Conservation (phyloP, 1,140 invertebrate species). For the Cyphomyrmex costatus region DNA sequence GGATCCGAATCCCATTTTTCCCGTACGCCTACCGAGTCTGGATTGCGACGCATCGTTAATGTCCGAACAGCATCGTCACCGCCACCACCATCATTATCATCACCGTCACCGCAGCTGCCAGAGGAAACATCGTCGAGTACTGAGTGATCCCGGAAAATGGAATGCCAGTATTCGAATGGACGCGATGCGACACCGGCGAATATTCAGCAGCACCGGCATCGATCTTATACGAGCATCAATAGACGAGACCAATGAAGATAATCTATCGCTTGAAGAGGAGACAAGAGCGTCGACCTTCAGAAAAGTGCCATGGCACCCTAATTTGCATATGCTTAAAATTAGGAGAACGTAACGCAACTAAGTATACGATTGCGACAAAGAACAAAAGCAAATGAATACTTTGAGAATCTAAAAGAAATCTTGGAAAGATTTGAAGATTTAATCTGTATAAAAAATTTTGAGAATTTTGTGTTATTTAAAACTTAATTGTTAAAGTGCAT, state of each 20-base stretch:
- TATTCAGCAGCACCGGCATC: conserved; percentile 73
- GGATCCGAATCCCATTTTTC: conserved; percentile 74
- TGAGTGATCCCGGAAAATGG: conserved; percentile 78
- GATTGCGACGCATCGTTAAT: conserved; percentile 76
- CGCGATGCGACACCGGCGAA: conserved; percentile 72
- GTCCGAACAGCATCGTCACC: conserved; percentile 69
- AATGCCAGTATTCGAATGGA: conserved; percentile 23
- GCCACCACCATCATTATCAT: conserved; percentile 65
- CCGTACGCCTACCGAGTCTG: conserved; percentile 58
- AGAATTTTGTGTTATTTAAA: not conserved
- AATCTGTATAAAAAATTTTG: not conserved
- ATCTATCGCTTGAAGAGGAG: conserved; percentile 64
- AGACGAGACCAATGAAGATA: conserved; percentile 66
- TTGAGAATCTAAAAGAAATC: not conserved
- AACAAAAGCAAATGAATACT: not conserved
- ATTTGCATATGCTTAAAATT: conserved; percentile 86
- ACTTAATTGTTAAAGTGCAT: not conserved
- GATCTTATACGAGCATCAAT: conserved; percentile 52
- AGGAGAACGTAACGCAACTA: conserved; percentile 74
- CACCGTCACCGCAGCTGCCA: conserved; percentile 67
- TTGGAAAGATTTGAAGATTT: not conserved
- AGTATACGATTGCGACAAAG: not conserved
- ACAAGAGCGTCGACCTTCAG: conserved; percentile 82
- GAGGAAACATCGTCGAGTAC: conserved; percentile 74
- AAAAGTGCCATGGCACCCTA: conserved; percentile 87